A percentile compares a stretch with the other conserved stretches of the same genome.
Conservation (phyloP, 1,140 invertebrate genomes). For the Druon quercuslanigerum region DNA sequence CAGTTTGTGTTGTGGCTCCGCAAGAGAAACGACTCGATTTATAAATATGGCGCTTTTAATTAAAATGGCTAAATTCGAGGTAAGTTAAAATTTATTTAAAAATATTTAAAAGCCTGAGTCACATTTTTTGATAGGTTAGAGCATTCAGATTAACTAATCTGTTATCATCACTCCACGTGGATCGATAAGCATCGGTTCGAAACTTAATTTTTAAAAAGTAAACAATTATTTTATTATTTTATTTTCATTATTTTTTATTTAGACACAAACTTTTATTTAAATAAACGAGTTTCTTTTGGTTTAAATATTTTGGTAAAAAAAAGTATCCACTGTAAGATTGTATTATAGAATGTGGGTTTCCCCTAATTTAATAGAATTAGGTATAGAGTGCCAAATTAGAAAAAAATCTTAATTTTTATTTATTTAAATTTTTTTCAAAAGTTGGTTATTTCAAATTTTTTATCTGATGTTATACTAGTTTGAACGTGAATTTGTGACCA, state of each 20-base stretch:
- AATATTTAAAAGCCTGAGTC: neutral
- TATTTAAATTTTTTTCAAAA: neutral
- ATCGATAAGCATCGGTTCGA: neutral
- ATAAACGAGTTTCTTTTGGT: too few relatives aligned
- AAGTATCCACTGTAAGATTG: too few relatives aligned
- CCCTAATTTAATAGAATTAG: too few relatives aligned
- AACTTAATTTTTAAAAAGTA: too few relatives aligned
- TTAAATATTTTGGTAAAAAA: too few relatives aligned
- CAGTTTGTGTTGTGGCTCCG: neutral
- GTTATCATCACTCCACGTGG: neutral
- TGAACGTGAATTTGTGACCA: neutral
- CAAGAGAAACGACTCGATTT: neutral
- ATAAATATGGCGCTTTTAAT: slow-evolving; percentile 60
- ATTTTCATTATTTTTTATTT: too few relatives aligned
- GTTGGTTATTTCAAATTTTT: neutral
- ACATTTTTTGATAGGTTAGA: too few relatives aligned
- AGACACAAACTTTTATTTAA: too few relatives aligned
- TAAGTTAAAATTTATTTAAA: slow-evolving; percentile 36
- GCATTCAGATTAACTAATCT: neutral
- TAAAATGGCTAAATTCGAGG: slow-evolving; percentile 60
- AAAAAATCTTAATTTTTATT: too few relatives aligned
- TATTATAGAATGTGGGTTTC: too few relatives aligned
- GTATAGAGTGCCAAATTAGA: too few relatives aligned
- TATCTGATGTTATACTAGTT: neutral
- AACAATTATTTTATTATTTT: too few relatives aligned